Evolutionary conservation across 2,888 invertebrate species (phyloP), one percentile per base, ranked within the genome.

Genomic region (Halocaridina rubra): DNA sequence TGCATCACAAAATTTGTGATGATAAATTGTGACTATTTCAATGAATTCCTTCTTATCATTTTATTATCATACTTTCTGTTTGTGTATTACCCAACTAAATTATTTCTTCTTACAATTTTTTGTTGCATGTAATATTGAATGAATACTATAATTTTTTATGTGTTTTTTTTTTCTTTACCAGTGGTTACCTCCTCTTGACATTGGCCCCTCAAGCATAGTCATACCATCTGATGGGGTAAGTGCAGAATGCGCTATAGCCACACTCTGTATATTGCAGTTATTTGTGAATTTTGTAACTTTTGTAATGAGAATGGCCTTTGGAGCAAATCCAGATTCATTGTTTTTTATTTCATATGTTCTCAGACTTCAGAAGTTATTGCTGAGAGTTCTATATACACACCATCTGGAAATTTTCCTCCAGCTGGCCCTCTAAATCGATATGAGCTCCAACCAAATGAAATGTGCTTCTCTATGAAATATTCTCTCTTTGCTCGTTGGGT

Each of bases 401-500:
- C 82, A 22, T 33, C 19, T 27, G 77, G 71, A 0, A 92, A 92
- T 84, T 90, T 94, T 32, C 94, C 94, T 0, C 93, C 93, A 0
- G 90, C 91, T 0, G 94, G 94, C 0, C 91, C 91, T 10, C 89
- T 93, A 2, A 88, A 90, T 0, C 92, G 93, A 53, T 91, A 93
- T 0, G 90, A 91, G 0, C 91, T 94, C 1, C 90, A 91, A 19
- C 89, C 91, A 0, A 93, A 93, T 69, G 92, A 92, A 71, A 89
- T 90, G 16, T 93, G 94, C 24, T 94, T 92, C 90, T 93, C 93
- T 2, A 94, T 94, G 92, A 93, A 93, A 88, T 93, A 93, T 89
- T 91, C 91, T 81, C 91, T 93, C 10, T 93, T 93, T 89, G 93
- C 93, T 32, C 92, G 94, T 5, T 95, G 95, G 95, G 91, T 93